Base-by-base conservation (phyloP, 2,888 invertebrate genomes). In the Sicus ferrugineus region DNA sequence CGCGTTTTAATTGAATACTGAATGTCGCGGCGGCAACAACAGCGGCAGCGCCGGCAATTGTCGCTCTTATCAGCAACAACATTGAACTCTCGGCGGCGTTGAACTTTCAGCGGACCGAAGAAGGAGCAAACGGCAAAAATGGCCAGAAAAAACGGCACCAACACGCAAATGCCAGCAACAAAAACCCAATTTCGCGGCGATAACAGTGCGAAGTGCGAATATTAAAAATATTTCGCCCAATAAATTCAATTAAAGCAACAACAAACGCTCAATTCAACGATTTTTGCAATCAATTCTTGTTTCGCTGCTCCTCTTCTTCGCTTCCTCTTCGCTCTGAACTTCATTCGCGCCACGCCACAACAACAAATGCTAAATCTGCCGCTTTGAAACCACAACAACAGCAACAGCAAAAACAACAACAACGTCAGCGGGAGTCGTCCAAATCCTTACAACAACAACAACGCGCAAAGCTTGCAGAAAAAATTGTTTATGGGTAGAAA, bases 401-500 rank as follows among this genome's bases (percentile, higher is more conserved):
- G 19, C 23, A 52, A 11, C 50, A 19, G 23, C 50, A 69, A 54
- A 50, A 66, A 61, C 21, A 64, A 67, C 28, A 63, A 19, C 21
- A 56, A 54, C 46, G 23, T 3, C 46, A 59, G 28, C 5, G n/a
- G n/a, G 42, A 31, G 14, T 23, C 26, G 23, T 56, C 28, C 14
- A 34, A 9, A 63, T 21, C 7, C 19, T 26, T n/a, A 65, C 58
- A 52, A 63, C 30, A 50, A 48, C 30, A 48, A 58, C 56, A 54
- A 38, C 9, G 21, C 21, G n/a, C 21, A 34, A 65, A 64, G 64
- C 52, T 28, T 66, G 46, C 56, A 42, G 28, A 59, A 64, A 73
- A 77, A 76, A 75, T 79, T 81, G 84, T 83, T 84, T 83, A 83
- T 83, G 83, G 83, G 84, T 84, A 84, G 81, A 80, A 84, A 83